Evolutionary conservation across 2,113 vertebrate genomes (phyloP).

Genomic region (Oreochromis aureus): DNA sequence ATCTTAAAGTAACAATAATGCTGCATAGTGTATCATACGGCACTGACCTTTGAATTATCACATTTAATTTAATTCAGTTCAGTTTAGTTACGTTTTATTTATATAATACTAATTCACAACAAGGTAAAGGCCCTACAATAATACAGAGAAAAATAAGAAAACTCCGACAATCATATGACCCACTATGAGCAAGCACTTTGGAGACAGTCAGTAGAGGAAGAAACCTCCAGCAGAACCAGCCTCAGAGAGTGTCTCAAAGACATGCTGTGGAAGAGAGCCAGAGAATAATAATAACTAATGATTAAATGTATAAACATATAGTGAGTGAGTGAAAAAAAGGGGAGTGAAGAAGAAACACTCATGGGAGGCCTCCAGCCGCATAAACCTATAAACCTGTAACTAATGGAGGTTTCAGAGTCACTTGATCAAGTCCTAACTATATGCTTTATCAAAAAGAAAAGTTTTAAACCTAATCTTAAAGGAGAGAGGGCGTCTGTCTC

Average conservation of each 20-base stretch:
- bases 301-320: neutral
- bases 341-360: neutral
- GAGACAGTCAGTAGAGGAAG: neutral
- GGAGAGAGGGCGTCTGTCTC: neutral
- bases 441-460: neutral
- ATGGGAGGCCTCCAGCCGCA: neutral
- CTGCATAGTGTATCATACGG: neutral
- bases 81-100: neutral
- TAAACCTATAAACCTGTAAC: neutral
- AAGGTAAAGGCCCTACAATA: neutral
- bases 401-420: neutral
- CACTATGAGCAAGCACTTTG: fast-evolving
- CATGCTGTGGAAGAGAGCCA: neutral
- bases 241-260: neutral
- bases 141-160: neutral
- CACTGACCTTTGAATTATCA: neutral
- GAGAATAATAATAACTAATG: neutral
- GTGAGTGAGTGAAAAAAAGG: neutral
- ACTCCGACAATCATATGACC: neutral
- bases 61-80: neutral
- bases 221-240: fast-evolving
- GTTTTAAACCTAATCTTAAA: neutral
- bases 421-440: neutral
- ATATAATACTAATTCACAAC: neutral
- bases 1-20: neutral